Base-by-base conservation (phyloP, 1,140 invertebrate species). In the Drosophila quadrilineata region DNA sequence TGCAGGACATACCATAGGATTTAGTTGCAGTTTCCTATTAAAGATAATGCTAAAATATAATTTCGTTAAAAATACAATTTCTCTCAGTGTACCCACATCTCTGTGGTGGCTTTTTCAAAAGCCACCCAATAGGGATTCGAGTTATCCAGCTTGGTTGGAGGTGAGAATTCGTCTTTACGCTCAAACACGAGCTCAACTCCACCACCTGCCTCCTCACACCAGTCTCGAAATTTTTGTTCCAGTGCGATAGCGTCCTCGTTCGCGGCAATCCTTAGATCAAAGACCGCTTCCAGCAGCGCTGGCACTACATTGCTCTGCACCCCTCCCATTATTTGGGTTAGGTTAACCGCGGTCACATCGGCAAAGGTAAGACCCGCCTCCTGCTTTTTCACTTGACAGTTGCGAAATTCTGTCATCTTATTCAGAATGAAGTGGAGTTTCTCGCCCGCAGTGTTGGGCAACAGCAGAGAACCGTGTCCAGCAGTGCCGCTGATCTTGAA, bases 221-320 rank as follows among this genome's bases (percentile, higher is more conserved):
- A 98, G 35, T 91, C 84, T 10, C 93, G 91, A 0, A 92, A 69
- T 89, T 92, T 50, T 3, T 92, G 90, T 86, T 97, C 94, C 74
- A 97, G 94, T 49, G 93, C 92, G 0, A 90, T 88, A 12, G 94
- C 91, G 88, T 96, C 91, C 9, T 69, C 57, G n/a, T 38, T 28
- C 19, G 62, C 91, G 0, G 96, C 93, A 3, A 98, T 87, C 6
- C 97, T 92, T 26, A 97, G 90, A 88, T 99, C 97, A 84, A 98
- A 96, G 8, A 91, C 91, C 2, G 93, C 94, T 0, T 90, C 91
- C 16, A 98, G 88, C 75, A 95, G 92, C 36, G 94, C 93, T 0
- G 98, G 98, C 26, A 99, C 92, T 2, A 99, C 96, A 90, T 99
- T 99, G 10, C 92, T 91, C 89, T 98, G 97, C 0, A 98, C 93